Percentiles rank a stretch among this genome's conserved stretches.
phyloP scores from a whole-genome alignment of 2,113 vertebrate genomes.

The Acrocephalus kingi region DNA sequence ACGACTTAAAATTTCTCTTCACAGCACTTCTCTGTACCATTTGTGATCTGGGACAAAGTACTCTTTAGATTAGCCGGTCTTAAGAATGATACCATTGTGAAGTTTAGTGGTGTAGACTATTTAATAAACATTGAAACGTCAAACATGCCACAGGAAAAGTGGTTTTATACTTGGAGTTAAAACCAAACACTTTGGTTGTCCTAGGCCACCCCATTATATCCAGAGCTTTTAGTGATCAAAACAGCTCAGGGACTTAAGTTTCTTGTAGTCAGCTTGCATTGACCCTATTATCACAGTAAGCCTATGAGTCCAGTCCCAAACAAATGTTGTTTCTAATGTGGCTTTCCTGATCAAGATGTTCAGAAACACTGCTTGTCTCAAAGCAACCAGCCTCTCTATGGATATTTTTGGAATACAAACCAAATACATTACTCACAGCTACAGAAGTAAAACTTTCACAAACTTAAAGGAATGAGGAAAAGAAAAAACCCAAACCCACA shows the following conservation, averaged over 20 bases:
- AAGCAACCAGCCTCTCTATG: background rate
- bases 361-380: background rate
- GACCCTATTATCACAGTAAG: background rate
- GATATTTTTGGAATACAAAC: background rate
- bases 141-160: background rate
- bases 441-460: background rate
- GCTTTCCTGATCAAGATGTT: background rate
- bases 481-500: background rate
- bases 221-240: background rate
- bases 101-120: background rate
- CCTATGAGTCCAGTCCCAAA: background rate
- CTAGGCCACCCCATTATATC: background rate
- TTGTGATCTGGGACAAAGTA: background rate
- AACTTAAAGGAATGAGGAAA: background rate
- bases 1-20: background rate
- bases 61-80: background rate
- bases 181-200: background rate
- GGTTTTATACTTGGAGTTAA: background rate
- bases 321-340: background rate
- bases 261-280: background rate
- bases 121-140: background rate
- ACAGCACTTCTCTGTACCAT: background rate
- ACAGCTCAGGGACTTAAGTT: rapidly evolving
- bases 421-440: background rate
- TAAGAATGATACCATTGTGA: background rate